phyloP scores from a whole-genome alignment of 2,113 vertebrate genomes.

The Heterocephalus glaber region DNA sequence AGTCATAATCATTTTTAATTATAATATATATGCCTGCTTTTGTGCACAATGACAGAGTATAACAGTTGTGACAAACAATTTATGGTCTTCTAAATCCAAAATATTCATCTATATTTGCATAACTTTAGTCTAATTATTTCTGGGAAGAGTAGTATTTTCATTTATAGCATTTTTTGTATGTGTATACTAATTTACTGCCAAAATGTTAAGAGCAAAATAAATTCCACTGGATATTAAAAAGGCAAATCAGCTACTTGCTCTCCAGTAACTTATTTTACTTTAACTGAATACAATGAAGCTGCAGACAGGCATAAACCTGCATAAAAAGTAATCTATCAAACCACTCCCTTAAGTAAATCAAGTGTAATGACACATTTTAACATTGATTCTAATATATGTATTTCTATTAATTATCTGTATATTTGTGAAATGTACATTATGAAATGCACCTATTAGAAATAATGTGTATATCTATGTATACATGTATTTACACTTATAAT shows the following conservation, averaged over 20 bases:
- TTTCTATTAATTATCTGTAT: not conserved
- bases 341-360: not conserved
- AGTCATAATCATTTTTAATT: not conserved
- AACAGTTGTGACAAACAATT: not conserved
- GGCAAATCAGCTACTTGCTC: not conserved
- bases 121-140: rapidly evolving
- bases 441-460: not conserved
- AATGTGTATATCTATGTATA: not conserved
- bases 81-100: not conserved
- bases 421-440: not conserved
- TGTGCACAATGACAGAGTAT: not conserved
- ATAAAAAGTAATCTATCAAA: not conserved
- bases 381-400: not conserved
- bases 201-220: not conserved
- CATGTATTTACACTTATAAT: not conserved
- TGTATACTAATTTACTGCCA: not conserved
- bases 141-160: not conserved
- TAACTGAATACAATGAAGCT: not conserved
- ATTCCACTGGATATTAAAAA: not conserved
- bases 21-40: not conserved
- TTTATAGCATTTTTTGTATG: not conserved
- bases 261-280: not conserved
- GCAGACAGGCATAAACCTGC: not conserved
- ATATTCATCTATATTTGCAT: not conserved
- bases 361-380: not conserved